A percentile compares a stretch with the other conserved stretches of the same genome.
phyloP scores from a whole-genome alignment of 2,113 vertebrate species.

The Natator depressus region DNA sequence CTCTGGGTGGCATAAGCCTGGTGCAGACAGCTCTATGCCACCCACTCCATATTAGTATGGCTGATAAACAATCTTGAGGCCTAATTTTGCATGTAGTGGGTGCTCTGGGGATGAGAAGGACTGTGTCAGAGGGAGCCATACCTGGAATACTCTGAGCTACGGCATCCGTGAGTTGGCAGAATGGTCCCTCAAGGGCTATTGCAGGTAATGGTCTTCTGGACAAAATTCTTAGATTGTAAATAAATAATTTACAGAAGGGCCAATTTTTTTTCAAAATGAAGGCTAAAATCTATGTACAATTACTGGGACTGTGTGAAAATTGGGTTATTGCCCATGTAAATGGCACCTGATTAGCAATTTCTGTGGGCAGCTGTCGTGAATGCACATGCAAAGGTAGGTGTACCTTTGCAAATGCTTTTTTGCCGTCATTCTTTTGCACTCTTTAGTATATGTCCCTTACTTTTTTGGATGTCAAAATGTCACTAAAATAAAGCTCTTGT shows the following conservation, averaged over 20 bases:
- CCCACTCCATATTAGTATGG: background rate
- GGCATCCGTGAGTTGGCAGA: background rate
- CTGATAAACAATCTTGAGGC: background rate
- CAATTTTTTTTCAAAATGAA: background rate
- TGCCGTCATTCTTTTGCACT: background rate
- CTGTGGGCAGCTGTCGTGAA: background rate
- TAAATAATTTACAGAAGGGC: background rate
- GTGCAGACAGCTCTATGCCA: background rate
- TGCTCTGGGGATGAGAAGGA: background rate
- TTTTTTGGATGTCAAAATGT: background rate
- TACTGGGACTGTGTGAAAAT: background rate
- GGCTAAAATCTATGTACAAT: background rate
- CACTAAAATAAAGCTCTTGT: background rate
- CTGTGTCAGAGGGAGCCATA: background rate
- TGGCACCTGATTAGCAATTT: background rate
- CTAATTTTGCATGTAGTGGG: background rate
- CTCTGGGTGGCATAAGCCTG: background rate
- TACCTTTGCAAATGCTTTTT: background rate
- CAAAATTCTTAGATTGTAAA: background rate
- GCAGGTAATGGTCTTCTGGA: background rate
- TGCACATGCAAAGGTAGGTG: background rate
- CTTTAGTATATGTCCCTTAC: background rate
- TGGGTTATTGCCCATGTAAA: background rate
- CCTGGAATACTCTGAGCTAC: accelerated
- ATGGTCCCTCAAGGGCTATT: background rate